phyloP scores from a whole-genome alignment of 2,888 invertebrate genomes.

The Diachrysia chrysitis region DNA sequence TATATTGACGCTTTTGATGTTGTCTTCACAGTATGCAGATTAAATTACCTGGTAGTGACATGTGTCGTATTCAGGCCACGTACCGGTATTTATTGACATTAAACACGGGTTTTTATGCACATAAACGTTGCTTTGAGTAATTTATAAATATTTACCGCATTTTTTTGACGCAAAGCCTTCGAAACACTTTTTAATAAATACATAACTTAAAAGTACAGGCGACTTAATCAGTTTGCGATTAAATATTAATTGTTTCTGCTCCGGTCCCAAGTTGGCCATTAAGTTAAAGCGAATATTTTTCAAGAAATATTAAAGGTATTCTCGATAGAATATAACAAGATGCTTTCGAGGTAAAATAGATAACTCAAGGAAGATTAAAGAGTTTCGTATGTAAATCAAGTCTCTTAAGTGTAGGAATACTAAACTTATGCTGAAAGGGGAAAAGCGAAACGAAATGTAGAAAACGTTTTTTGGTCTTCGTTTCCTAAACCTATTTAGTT shows the following conservation, averaged over 20 bases:
- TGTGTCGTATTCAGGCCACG: neutral
- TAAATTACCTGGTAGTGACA: slow-evolving; percentile 1
- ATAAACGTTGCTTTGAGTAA: slow-evolving; percentile 1
- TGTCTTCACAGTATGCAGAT: neutral
- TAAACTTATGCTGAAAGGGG: slow-evolving; percentile 58
- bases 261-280: slow-evolving; percentile 36
- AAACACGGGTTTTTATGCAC: neutral
- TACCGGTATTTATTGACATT: slow-evolving; percentile 1
- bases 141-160: neutral
- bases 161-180: neutral
- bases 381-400: slow-evolving; percentile 40
- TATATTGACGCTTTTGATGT: neutral
- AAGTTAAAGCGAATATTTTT: slow-evolving; percentile 31
- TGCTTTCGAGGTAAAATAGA: slow-evolving; percentile 50
- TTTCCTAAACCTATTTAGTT: slow-evolving; percentile 52
- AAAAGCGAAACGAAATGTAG: slow-evolving; percentile 59
- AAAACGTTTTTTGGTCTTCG: slow-evolving; percentile 38
- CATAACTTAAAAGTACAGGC: slow-evolving; percentile 7
- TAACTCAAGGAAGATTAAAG: slow-evolving; percentile 46
- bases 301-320: slow-evolving; percentile 27
- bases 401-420: slow-evolving; percentile 44
- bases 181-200: slow-evolving; percentile 8
- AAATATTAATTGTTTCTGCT: slow-evolving; percentile 34
- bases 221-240: slow-evolving; percentile 26
- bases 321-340: slow-evolving; percentile 51